phyloP scores from a whole-genome alignment of 2,113 vertebrate genomes.

The Microtus pennsylvanicus region DNA sequence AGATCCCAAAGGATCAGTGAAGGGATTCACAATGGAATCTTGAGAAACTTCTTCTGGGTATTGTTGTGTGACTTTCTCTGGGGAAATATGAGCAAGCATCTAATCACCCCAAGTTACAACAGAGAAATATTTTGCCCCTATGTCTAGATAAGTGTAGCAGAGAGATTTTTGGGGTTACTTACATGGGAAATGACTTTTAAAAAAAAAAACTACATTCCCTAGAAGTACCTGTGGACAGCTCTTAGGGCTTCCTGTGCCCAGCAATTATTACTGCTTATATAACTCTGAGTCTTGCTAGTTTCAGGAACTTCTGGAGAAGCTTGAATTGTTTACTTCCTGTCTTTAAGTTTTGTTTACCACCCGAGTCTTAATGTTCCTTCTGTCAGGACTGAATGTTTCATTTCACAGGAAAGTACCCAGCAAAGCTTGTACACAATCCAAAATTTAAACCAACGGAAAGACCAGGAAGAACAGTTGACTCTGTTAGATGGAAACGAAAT shows the following conservation, averaged over 20 bases:
- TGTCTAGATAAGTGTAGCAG: not conserved
- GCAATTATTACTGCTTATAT: not conserved
- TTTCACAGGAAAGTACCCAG: not conserved
- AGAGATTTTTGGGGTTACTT: not conserved
- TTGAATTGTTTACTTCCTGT: not conserved
- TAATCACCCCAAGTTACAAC: not conserved
- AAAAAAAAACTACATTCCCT: not conserved
- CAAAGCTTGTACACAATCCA: not conserved
- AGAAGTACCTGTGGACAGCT: not conserved
- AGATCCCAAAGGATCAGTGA: not conserved
- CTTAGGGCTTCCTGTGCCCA: not conserved
- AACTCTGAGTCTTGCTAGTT: not conserved
- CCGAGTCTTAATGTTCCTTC: not conserved
- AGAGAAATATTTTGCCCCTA: not conserved
- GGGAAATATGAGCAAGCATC: not conserved
- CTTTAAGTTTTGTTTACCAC: not conserved
- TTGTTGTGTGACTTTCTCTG: not conserved
- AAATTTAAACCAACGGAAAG: not conserved
- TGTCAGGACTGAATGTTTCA: not conserved
- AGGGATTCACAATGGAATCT: not conserved
- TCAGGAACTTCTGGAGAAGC: not conserved
- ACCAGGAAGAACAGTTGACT: not conserved
- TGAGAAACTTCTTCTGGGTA: not conserved
- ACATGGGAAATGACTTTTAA: not conserved
- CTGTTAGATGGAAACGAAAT: conserved; percentile 43